Percentiles rank a stretch among this genome's conserved stretches.
Conservation (phyloP, 2,113 vertebrate species). For the Turnix velox region DNA sequence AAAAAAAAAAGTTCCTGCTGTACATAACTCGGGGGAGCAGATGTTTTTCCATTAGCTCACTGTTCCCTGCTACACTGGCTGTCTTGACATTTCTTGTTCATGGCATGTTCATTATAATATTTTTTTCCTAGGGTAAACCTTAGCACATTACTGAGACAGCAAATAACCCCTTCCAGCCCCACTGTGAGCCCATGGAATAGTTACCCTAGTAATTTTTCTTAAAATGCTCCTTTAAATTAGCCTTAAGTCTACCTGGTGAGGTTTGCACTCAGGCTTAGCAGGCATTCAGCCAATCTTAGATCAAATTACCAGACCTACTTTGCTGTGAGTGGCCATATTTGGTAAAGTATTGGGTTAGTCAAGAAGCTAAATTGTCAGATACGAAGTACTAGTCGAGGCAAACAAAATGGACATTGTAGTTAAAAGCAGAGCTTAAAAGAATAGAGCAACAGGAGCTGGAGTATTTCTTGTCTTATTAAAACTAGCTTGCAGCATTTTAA, state of each 20-base stretch:
- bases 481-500: neutral
- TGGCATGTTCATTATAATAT: neutral
- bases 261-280: neutral
- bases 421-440: slow-evolving; percentile 49
- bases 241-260: slow-evolving; percentile 45
- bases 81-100: neutral
- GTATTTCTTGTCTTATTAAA: slow-evolving; percentile 23
- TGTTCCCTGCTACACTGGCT: slow-evolving; percentile 25
- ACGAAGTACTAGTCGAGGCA: slow-evolving; percentile 39
- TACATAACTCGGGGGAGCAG: slow-evolving; percentile 35
- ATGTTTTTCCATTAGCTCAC: slow-evolving; percentile 69
- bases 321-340: slow-evolving; percentile 66
- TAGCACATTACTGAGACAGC: neutral
- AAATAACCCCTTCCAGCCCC: neutral
- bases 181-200: neutral
- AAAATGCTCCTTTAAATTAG: neutral
- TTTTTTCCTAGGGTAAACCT: neutral
- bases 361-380: slow-evolving; percentile 47
- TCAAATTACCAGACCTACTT: slow-evolving; percentile 63
- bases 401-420: slow-evolving; percentile 39
- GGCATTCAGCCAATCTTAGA: slow-evolving; percentile 39
- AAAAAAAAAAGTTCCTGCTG: slow-evolving; percentile 22
- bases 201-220: neutral
- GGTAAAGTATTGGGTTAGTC: slow-evolving; percentile 59
- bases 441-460: slow-evolving; percentile 14